Conservation (phyloP, 2,113 vertebrate genomes). For the Neopipo cinnamomea region DNA sequence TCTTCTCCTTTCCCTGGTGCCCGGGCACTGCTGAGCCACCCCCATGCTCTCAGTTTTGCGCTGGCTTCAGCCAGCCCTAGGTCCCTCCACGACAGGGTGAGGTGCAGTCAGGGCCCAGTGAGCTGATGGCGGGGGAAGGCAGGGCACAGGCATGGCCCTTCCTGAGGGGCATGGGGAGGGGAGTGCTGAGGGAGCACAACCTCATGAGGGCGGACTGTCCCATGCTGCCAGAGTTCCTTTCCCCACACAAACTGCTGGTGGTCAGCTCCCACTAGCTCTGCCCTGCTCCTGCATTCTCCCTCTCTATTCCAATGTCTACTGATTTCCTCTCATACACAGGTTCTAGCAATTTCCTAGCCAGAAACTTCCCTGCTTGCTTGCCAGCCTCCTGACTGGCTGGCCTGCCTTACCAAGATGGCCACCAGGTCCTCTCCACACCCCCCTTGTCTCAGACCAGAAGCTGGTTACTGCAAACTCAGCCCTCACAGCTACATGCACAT, state of each 20-base stretch:
- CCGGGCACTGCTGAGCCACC: accelerated
- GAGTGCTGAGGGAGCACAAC: accelerated
- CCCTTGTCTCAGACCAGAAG: neutral
- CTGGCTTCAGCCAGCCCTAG: neutral
- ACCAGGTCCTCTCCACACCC: too few relatives aligned
- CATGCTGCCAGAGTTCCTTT: neutral
- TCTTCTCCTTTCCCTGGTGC: neutral
- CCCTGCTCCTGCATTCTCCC: neutral
- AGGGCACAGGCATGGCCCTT: neutral
- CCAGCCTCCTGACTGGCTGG: neutral
- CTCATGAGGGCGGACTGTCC: accelerated
- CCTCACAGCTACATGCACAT: too few relatives aligned
- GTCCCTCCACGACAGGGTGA: neutral
- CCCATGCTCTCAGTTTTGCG: accelerated
- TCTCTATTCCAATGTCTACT: accelerated
- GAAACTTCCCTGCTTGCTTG: too few relatives aligned
- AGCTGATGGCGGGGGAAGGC: accelerated
- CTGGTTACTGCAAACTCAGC: neutral
- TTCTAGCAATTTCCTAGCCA: neutral
- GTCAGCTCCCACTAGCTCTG: neutral
- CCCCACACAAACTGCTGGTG: neutral
- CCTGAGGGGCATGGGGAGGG: neutral
- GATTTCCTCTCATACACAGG: neutral
- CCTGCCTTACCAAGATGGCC: neutral
- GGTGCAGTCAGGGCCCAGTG: accelerated